phyloP scores from a whole-genome alignment of 2,797 vertebrate species.

The Intellagama lesueurii region DNA sequence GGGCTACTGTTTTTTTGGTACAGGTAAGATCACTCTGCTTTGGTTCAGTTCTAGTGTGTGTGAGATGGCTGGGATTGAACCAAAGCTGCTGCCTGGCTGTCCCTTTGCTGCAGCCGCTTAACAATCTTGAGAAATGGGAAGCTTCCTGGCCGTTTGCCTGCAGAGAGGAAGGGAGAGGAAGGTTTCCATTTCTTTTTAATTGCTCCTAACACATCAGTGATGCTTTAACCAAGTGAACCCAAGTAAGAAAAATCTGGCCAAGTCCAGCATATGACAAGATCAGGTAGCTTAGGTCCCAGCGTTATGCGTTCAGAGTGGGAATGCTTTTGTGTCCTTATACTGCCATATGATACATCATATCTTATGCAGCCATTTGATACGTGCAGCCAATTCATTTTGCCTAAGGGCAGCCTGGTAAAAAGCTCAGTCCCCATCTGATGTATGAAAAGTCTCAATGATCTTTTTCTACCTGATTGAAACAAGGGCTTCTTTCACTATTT shows the following conservation, averaged over 20 bases:
- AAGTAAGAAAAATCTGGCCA: neutral
- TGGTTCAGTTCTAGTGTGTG: too few relatives aligned
- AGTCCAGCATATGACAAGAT: neutral
- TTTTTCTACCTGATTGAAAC: slow-evolving; percentile 28
- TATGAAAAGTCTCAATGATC: slow-evolving; percentile 11
- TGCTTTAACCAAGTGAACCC: too few relatives aligned
- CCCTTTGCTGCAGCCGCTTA: too few relatives aligned
- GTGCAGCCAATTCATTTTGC: neutral
- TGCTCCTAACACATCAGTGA: too few relatives aligned
- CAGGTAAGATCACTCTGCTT: too few relatives aligned
- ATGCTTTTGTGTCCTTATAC: neutral
- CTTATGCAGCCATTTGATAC: neutral
- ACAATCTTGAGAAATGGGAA: too few relatives aligned
- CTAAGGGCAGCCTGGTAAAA: neutral
- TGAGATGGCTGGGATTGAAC: too few relatives aligned
- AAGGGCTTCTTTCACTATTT: slow-evolving; percentile 29
- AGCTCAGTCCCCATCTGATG: neutral
- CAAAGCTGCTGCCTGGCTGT: too few relatives aligned
- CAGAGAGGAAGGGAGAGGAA: too few relatives aligned
- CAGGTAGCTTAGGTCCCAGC: neutral
- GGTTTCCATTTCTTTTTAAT: too few relatives aligned
- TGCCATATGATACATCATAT: neutral
- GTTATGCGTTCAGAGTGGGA: neutral
- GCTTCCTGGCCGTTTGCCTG: too few relatives aligned
- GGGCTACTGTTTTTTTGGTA: too few relatives aligned